Percentiles rank a stretch among this genome's conserved stretches.
phyloP scores from a whole-genome alignment of 2,113 vertebrate genomes.

The Cryptoleucopteryx plumbea region DNA sequence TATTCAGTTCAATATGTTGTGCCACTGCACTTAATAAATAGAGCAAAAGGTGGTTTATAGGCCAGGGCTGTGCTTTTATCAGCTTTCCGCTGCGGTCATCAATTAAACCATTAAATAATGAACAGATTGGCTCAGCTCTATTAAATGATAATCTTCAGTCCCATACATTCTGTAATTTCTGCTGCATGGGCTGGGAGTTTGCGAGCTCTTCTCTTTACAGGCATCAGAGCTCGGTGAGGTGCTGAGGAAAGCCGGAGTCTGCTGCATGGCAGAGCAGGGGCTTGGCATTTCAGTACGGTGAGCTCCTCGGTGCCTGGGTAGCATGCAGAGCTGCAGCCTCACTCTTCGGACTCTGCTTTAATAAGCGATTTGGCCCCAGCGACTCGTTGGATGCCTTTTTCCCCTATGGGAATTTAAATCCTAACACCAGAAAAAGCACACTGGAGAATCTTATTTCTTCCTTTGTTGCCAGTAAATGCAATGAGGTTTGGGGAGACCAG shows the following conservation, averaged over 20 bases:
- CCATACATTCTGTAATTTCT: neutral
- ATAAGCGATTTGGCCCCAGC: neutral
- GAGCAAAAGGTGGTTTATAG: constrained; percentile 37
- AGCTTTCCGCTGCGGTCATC: constrained; percentile 19
- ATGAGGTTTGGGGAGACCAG: neutral
- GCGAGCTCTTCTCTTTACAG: neutral
- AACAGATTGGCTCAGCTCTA: constrained; percentile 47
- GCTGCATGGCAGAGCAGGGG: neutral
- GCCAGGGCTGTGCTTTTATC: constrained; percentile 38
- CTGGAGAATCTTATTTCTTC: neutral
- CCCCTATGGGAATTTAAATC: neutral
- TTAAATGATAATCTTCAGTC: constrained; percentile 16
- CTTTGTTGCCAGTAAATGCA: neutral
- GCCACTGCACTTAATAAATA: constrained; percentile 54
- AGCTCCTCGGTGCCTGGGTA: neutral
- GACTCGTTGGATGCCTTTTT: neutral
- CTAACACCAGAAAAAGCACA: neutral
- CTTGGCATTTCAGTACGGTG: accelerated
- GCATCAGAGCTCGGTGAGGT: neutral
- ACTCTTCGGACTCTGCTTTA: neutral
- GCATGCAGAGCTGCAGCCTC: neutral
- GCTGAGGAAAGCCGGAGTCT: neutral
- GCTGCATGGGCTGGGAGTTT: neutral
- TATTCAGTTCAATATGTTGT: constrained; percentile 10
- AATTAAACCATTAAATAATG: constrained; percentile 68